Conservation (phyloP, 2,797 vertebrate species). For the Distichodus sexfasciatus region DNA sequence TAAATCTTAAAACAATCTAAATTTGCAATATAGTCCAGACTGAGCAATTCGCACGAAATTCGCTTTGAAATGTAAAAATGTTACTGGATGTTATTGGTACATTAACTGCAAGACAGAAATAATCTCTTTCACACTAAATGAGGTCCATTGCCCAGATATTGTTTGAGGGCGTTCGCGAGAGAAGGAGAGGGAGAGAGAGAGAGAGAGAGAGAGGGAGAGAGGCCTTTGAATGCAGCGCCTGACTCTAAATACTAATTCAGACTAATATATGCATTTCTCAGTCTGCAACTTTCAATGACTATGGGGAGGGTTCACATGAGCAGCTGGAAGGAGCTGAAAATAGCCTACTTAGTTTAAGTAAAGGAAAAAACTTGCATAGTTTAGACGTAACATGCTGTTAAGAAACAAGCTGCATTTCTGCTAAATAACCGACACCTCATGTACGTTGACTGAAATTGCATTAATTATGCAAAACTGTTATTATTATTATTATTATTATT, state of each 20-base stretch:
- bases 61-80: neutral
- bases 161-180: slow-evolving; percentile 15
- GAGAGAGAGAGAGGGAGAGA: slow-evolving; percentile 57
- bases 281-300: slow-evolving; percentile 72
- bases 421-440: too few species aligned
- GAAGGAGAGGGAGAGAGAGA: slow-evolving; percentile 42
- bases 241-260: slow-evolving; percentile 82
- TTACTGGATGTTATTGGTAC: neutral
- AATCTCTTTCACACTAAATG: slow-evolving; percentile 4
- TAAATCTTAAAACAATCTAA: too few species aligned
- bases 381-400: neutral
- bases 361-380: neutral
- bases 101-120: neutral
- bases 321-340: slow-evolving; percentile 14
- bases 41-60: too few species aligned
- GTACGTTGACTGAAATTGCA: too few species aligned
- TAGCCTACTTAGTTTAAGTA: slow-evolving; percentile 32
- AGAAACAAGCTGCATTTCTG: neutral
- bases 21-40: too few species aligned
- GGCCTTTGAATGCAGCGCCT: slow-evolving; percentile 76
- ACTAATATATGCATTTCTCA: slow-evolving; percentile 81
- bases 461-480: neutral
- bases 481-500: neutral
- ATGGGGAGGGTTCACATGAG: slow-evolving; percentile 59
- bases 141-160: slow-evolving; percentile 39